phyloP scores from a whole-genome alignment of 2,888 invertebrate species.

The Lysandra coridon region DNA sequence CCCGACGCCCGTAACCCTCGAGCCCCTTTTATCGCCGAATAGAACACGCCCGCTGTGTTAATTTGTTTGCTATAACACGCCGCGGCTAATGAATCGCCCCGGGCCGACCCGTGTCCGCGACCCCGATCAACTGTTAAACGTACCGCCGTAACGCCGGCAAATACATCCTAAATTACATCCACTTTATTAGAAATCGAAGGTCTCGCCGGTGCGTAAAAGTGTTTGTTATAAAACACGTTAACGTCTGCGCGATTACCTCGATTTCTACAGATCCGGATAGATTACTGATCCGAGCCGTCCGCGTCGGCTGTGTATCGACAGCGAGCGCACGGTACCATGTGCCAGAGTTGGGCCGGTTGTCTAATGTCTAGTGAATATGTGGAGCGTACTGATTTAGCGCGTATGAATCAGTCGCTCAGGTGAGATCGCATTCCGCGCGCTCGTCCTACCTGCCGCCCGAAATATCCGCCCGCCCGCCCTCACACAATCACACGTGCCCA shows the following conservation, averaged over 20 bases:
- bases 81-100: slow-evolving; percentile 77
- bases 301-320: too few species aligned
- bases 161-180: slow-evolving; percentile 71
- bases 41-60: slow-evolving; percentile 75
- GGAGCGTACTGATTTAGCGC: slow-evolving; percentile 72
- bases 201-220: slow-evolving; percentile 19
- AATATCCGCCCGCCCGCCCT: slow-evolving; percentile 64
- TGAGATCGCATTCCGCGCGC: slow-evolving; percentile 76
- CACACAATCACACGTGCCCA: slow-evolving; percentile 49
- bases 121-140: slow-evolving; percentile 64
- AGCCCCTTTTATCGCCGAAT: slow-evolving; percentile 75
- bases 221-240: slow-evolving; percentile 21
- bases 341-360: slow-evolving; percentile 39
- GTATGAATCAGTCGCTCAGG: slow-evolving; percentile 76
- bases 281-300: slow-evolving; percentile 15
- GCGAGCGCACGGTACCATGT: background rate
- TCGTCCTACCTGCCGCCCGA: slow-evolving; percentile 73
- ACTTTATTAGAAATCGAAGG: slow-evolving; percentile 33
- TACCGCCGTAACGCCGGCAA: slow-evolving; percentile 63
- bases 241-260: slow-evolving; percentile 24
- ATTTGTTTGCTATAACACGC: slow-evolving; percentile 79
- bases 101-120: slow-evolving; percentile 70
- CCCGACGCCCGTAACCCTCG: slow-evolving; percentile 61
- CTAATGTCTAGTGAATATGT: slow-evolving; percentile 63
- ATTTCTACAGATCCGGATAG: slow-evolving; percentile 24